Percentiles rank a stretch among this genome's conserved stretches.
Evolutionary conservation across 2,113 vertebrate species (phyloP).

Genomic region (Oceanodroma tethys): DNA sequence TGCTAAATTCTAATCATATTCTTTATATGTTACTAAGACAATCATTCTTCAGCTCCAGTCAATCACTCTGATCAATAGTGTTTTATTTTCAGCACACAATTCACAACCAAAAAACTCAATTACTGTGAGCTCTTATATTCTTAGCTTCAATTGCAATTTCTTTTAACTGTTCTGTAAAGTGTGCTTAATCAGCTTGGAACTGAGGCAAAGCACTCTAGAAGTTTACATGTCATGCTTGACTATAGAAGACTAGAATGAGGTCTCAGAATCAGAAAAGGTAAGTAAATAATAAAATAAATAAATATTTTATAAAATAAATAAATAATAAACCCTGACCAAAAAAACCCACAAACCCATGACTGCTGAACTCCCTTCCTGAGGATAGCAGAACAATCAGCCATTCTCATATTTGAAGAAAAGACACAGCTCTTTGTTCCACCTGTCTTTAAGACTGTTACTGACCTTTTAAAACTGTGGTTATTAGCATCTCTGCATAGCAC

Average conservation of each 20-base stretch:
- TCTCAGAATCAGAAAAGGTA: background rate
- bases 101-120: background rate
- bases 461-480: background rate
- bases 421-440: background rate
- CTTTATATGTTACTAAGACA: background rate
- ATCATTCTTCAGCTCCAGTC: background rate
- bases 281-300: background rate
- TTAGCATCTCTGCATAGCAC: background rate
- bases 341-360: background rate
- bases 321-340: background rate
- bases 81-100: background rate
- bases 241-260: background rate
- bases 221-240: background rate
- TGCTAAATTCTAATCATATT: background rate
- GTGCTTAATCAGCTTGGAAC: background rate
- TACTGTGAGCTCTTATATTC: background rate
- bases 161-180: background rate
- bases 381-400: background rate
- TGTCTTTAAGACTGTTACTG: background rate
- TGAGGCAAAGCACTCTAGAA: background rate
- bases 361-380: background rate
- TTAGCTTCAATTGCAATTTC: background rate
- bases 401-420: background rate
- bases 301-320: no score
- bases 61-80: background rate